Percentiles rank a stretch among this genome's conserved stretches.
These are phyloP conservation scores for Chrysolophus pictus DNA, from an alignment of 2,797 vertebrate species.

Conservation along the genomic window DNA sequence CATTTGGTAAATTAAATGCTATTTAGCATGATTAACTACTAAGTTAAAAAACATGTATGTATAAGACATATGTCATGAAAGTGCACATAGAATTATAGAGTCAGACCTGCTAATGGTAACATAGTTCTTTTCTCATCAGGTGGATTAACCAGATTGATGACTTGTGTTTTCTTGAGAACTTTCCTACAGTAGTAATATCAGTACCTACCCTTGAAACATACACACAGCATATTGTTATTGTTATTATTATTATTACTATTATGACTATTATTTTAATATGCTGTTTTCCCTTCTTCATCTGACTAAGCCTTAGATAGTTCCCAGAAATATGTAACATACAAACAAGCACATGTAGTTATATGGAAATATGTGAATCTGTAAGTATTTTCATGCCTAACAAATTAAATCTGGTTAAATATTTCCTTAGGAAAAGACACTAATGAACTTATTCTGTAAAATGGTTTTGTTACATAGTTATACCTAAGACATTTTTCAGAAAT, in stretches of 20 bases:
- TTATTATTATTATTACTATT: not conserved
- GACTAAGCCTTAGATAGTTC: constrained; percentile 13
- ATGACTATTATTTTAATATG: not conserved
- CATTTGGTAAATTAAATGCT: not conserved
- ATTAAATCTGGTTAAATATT: not conserved
- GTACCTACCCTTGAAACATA: not conserved
- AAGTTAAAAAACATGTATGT: not conserved
- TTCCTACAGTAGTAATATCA: not conserved
- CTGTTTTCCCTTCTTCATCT: not conserved
- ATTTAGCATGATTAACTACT: not conserved
- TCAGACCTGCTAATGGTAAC: not conserved
- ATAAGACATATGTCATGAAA: not conserved
- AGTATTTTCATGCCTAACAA: not conserved
- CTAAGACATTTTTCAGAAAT: not conserved
- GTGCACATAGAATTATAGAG: not conserved
- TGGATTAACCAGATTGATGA: constrained; percentile 27
- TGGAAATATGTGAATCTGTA: not conserved
- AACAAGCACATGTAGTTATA: fast-evolving
- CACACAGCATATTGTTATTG: not conserved
- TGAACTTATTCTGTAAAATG: not conserved
- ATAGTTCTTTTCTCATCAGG: not conserved
- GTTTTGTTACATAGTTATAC: not conserved
- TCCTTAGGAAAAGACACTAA: not conserved
- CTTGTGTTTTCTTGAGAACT: constrained; percentile 45
- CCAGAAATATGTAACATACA: not conserved